Evolutionary conservation across 2,797 vertebrate genomes (phyloP).

Genomic region (Chromis chromis): DNA sequence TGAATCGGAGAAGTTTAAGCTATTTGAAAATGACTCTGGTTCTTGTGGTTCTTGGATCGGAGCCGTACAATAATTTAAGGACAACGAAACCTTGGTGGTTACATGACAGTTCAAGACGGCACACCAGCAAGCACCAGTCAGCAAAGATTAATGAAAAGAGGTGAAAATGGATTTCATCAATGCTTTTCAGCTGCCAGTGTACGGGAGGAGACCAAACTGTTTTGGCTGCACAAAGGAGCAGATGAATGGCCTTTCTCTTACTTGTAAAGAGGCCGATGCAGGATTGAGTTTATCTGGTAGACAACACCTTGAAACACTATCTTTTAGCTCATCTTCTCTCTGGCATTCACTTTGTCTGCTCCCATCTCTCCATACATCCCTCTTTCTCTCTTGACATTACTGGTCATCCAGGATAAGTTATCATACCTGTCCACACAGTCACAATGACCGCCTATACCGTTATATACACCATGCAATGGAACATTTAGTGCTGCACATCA

Average conservation of each 20-base stretch:
- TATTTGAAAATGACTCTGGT: constrained; percentile 37
- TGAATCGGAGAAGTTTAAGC: constrained; percentile 33
- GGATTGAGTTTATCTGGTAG: constrained; percentile 54
- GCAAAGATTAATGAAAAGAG: constrained; percentile 55
- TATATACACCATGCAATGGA: constrained; percentile 35
- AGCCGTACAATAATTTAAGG: constrained; percentile 36
- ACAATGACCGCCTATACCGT: constrained; percentile 36
- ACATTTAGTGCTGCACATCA: constrained; percentile 44
- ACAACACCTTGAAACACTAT: constrained; percentile 40
- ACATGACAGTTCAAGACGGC: constrained; percentile 38
- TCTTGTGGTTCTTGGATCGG: constrained; percentile 53
- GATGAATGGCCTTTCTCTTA: constrained; percentile 60
- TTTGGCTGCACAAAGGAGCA: constrained; percentile 60
- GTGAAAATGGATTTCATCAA: constrained; percentile 57
- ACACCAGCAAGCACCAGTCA: constrained; percentile 49
- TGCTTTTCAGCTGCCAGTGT: constrained; percentile 35
- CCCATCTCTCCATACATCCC: background rate
- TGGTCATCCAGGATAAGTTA: constrained; percentile 42
- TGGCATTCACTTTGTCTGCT: constrained; percentile 36
- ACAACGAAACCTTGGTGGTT: constrained; percentile 45
- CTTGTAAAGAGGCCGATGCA: constrained; percentile 39
- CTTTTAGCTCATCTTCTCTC: constrained; percentile 40
- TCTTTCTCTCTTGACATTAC: constrained; percentile 28
- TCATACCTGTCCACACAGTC: constrained; percentile 53
- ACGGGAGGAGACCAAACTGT: constrained; percentile 47